A percentile compares a stretch with the other conserved stretches of the same genome.
phyloP scores from a whole-genome alignment of 2,113 vertebrate genomes.

The Campylorhamphus procurvoides region DNA sequence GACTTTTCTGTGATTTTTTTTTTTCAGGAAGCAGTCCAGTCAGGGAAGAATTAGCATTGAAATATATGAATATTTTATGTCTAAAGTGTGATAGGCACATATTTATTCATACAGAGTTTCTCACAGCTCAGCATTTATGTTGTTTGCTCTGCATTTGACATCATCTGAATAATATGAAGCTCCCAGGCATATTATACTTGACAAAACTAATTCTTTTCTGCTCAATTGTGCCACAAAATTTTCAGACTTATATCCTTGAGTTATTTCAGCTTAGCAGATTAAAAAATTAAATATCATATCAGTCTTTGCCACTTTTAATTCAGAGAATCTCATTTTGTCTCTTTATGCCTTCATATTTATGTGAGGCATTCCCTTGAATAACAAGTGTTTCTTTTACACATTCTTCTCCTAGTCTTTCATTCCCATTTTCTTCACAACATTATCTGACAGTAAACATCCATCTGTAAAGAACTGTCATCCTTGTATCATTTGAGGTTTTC shows the following conservation, averaged over 20 bases:
- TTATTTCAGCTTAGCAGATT: background rate
- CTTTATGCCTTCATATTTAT: background rate
- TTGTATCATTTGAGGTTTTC: background rate
- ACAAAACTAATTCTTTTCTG: slow-evolving; percentile 22
- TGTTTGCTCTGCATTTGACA: slow-evolving; percentile 45
- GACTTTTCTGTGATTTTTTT: background rate
- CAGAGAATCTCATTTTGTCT: background rate
- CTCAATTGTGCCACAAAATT: background rate
- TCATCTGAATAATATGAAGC: slow-evolving; percentile 23
- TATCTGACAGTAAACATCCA: background rate
- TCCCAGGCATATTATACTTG: background rate
- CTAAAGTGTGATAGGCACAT: background rate
- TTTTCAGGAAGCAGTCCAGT: background rate
- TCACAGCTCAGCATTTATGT: slow-evolving; percentile 56
- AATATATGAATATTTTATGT: slow-evolving; percentile 50
- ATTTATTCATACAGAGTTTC: slow-evolving; percentile 44
- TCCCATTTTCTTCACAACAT: background rate
- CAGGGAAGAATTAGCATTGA: slow-evolving; percentile 1
- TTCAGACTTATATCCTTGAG: background rate
- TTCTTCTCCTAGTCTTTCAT: background rate
- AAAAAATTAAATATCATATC: background rate
- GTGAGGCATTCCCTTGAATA: background rate
- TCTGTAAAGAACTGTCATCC: background rate
- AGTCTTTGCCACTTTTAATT: background rate
- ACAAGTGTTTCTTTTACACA: background rate